These are phyloP conservation scores for Taphrorychus bicolor DNA, from an alignment of 2,888 invertebrate genomes.

Conservation along the genomic window DNA sequence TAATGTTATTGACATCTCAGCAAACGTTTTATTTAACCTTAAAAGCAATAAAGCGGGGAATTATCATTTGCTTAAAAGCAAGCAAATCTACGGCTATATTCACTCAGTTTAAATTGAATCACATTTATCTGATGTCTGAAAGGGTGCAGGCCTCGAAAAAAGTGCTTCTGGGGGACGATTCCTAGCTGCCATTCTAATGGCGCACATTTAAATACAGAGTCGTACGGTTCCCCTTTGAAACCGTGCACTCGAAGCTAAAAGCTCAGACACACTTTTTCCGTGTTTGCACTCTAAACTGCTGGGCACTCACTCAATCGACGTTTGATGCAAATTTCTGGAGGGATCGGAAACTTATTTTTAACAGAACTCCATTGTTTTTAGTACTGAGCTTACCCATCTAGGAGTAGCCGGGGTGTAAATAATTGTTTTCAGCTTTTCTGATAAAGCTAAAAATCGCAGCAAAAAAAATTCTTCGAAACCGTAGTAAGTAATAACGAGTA, in stretches of 20 bases:
- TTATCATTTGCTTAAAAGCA: constrained; percentile 42
- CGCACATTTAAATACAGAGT: background rate
- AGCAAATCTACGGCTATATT: constrained; percentile 40
- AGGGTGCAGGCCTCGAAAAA: constrained; percentile 43
- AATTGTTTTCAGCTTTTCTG: too few species aligned
- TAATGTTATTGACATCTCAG: background rate
- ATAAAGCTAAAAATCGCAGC: too few species aligned
- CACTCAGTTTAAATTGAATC: constrained; percentile 46
- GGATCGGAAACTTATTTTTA: constrained; percentile 8
- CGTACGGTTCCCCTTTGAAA: background rate
- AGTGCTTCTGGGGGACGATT: background rate
- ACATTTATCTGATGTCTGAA: constrained; percentile 54
- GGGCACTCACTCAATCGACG: constrained; percentile 34
- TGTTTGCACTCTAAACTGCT: constrained; percentile 26
- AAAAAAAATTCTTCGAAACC: too few species aligned
- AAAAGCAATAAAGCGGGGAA: constrained; percentile 34
- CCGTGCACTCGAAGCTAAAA: constrained; percentile 28
- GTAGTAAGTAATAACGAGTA: too few species aligned
- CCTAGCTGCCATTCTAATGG: background rate
- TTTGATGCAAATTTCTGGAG: constrained; percentile 34
- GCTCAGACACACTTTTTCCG: constrained; percentile 34
- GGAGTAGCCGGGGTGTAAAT: too few species aligned
- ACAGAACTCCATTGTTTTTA: constrained; percentile 18
- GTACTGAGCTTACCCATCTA: background rate
- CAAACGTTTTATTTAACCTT: constrained; percentile 29